Base-by-base conservation (phyloP, 2,113 vertebrate genomes). In the Actenoides hombroni region DNA sequence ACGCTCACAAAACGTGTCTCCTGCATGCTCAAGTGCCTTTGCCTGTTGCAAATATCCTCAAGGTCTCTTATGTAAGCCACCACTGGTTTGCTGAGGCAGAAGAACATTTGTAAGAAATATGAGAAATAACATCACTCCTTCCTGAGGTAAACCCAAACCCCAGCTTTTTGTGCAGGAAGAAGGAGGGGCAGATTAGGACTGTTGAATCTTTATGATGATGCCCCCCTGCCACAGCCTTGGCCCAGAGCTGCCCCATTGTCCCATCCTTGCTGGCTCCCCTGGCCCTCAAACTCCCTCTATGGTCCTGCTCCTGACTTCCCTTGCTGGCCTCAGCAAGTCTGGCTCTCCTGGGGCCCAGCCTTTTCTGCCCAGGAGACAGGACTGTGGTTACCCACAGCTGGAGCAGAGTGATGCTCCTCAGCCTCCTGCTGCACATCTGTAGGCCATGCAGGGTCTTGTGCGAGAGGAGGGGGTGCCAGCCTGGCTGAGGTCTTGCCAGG, bases 291-390 rank as follows among this genome's bases (percentile, higher is more conserved):
- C 21, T 59, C 53, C 12, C 24, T 4, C 25, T 9, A 3, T 15
- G 11, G 9, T 16, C 40, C 71, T 31, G n/a, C 24, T 69, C 46
- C 60, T 14, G 16, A 9, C 21, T 60, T 23, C 44, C 23, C 63
- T 88, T 18, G 20, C 19, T 11, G 20, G 21, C 42, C 16, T 33
- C 3, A 0, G 5, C 0, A 2, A 31, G 39, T 25, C 71, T 12
- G 5, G 17, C 61, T 69, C 42, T 64, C 26, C 57, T 4, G 10
- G 46, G 19, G 42, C 24, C 19, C 31, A 13, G 25, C 7, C 15
- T 13, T 23, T 53, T 33, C 24, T 69, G 48, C 33, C 44, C 73
- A 26, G 49, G 40, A 31, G 25, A 11, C 24, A 40, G 31, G 74
- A 37, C 42, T 13, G 17, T 1, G 6, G 29, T 28, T 69, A 29